Percentiles rank a stretch among this genome's conserved stretches.
These are phyloP conservation scores for Scaeva pyrastri DNA, from an alignment of 2,888 invertebrate species.

Conservation along the genomic window DNA sequence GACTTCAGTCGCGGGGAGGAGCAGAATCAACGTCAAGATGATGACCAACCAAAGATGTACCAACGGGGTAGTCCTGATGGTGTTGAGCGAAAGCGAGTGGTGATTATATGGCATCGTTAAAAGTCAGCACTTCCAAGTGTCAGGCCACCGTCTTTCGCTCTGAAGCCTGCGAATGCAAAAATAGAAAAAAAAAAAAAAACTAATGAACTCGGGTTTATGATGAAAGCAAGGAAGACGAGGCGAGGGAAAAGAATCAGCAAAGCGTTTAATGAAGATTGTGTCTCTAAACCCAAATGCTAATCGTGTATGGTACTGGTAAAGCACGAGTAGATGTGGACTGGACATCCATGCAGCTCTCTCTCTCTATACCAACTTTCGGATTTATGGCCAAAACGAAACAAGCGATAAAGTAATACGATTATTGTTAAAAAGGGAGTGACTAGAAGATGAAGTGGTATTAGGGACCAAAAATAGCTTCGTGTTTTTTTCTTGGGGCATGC, in stretches of 20 bases:
- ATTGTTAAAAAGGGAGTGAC: constrained; percentile 65
- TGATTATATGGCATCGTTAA: constrained; percentile 74
- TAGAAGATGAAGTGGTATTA: not conserved
- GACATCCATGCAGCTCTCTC: constrained; percentile 1
- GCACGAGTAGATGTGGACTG: not conserved
- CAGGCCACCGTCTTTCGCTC: constrained; percentile 70
- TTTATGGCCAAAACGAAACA: constrained; percentile 62
- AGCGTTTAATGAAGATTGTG: constrained; percentile 58
- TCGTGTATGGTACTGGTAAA: constrained; percentile 1
- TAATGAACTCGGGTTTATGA: constrained; percentile 11
- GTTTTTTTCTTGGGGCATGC: constrained; percentile 39
- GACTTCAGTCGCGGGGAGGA: constrained; percentile 63
- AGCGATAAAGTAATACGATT: constrained; percentile 57
- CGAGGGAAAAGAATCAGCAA: constrained; percentile 26
- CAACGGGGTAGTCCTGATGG: constrained; percentile 49
- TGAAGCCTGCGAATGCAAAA: constrained; percentile 51
- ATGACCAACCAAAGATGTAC: constrained; percentile 59
- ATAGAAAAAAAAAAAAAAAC: constrained; percentile 37
- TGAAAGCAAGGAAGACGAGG: not conserved
- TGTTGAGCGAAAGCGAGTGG: constrained; percentile 64
- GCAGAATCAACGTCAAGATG: constrained; percentile 55
- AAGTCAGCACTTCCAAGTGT: constrained; percentile 72
- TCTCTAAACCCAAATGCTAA: constrained; percentile 1
- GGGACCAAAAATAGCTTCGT: not conserved
- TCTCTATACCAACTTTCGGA: constrained; percentile 28